phyloP scores from a whole-genome alignment of 92 coral and sea anemone genomes.

The Parazoanthus atlanticus region DNA sequence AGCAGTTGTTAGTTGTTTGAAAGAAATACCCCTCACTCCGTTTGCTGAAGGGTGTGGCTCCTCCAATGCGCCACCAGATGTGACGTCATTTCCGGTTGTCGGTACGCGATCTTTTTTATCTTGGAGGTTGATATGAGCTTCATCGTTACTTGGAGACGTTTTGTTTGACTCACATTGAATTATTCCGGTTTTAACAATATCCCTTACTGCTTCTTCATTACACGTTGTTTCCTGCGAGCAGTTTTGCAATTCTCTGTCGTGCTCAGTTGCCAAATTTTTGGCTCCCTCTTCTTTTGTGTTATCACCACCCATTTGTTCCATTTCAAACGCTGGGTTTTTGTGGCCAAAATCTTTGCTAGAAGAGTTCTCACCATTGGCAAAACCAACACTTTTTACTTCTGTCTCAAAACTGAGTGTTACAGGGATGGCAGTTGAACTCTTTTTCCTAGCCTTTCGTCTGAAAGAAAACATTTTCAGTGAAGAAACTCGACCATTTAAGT shows the following conservation, averaged over 20 bases:
- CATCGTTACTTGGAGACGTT: not conserved
- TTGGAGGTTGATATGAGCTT: not conserved
- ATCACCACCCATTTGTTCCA: not conserved
- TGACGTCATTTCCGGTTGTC: not conserved
- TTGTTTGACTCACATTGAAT: not conserved
- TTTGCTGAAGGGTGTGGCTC: not conserved
- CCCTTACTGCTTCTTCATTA: not conserved
- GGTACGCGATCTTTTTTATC: not conserved
- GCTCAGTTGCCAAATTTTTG: not conserved
- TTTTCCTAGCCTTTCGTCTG: slow-evolving; percentile 21
- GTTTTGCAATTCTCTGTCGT: not conserved
- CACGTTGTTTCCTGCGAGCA: not conserved
- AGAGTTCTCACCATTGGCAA: not conserved
- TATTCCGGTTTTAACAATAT: not conserved
- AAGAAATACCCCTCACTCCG: not conserved
- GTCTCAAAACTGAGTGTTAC: not conserved
- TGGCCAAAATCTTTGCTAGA: not conserved
- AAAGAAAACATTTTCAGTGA: not conserved
- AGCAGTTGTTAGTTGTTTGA: not conserved
- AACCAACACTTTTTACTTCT: not conserved
- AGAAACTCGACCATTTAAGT: not conserved
- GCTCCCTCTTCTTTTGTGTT: not conserved
- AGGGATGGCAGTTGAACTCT: slow-evolving; percentile 20
- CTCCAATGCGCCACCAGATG: not conserved
- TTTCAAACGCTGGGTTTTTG: slow-evolving; percentile 33